These are phyloP conservation scores for Emydocephalus ijimae DNA, from an alignment of 2,113 vertebrate species.

Conservation along the genomic window DNA sequence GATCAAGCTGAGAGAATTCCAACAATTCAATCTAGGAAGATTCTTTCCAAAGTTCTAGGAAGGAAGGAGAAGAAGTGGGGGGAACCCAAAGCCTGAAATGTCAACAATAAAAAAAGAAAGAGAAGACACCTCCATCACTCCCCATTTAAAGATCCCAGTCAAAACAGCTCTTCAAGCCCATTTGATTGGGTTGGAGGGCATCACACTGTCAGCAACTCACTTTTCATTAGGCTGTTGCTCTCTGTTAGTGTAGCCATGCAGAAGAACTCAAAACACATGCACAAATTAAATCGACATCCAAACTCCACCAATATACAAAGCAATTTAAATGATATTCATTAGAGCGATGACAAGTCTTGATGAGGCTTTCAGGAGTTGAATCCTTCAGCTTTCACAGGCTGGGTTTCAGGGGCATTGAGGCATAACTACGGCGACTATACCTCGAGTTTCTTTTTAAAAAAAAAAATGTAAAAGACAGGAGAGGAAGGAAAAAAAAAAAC, in stretches of 20 bases:
- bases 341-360: conserved; percentile 99
- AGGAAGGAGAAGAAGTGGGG: conserved; percentile 52
- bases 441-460: conserved; percentile 66
- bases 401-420: conserved; percentile 84
- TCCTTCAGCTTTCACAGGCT: conserved; percentile 87
- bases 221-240: conserved; percentile 95
- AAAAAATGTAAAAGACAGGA: not conserved
- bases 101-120: conserved; percentile 43
- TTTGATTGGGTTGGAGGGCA: conserved; percentile 89
- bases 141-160: conserved; percentile 75
- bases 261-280: conserved; percentile 98
- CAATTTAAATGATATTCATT: conserved; percentile 99
- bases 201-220: conserved; percentile 91
- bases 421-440: conserved; percentile 76
- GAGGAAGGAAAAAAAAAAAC: conserved; percentile 24
- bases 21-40: not conserved
- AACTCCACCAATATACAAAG: conserved; percentile 99
- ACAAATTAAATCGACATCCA: conserved; percentile 99
- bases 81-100: conserved; percentile 39
- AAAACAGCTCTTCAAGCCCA: conserved; percentile 85
- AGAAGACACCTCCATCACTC: conserved; percentile 53
- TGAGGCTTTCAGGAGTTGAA: conserved; percentile 91
- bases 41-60: conserved; percentile 10
- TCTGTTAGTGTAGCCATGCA: conserved; percentile 94
- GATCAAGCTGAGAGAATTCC: not conserved